A percentile compares a stretch with the other conserved stretches of the same genome.
Conservation (phyloP, 92 coral and sea anemone species). For the Isaurus tuberculatus region DNA sequence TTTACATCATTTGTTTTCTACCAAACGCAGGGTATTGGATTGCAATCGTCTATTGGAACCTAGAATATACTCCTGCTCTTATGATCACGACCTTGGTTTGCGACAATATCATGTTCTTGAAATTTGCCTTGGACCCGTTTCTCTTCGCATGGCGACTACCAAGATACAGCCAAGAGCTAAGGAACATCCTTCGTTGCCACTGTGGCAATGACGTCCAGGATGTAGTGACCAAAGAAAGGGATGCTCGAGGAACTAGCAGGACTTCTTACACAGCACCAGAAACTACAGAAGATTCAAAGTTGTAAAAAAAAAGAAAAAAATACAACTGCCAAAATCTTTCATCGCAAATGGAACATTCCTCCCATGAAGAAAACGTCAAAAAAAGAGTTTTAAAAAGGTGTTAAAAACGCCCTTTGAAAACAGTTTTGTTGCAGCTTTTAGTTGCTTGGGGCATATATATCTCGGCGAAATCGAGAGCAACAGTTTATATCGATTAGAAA, state of each 20-base stretch:
- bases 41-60: constrained; percentile 12
- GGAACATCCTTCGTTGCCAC: constrained; percentile 16
- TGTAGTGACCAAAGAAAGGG: neutral
- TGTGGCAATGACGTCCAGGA: constrained; percentile 14
- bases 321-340: neutral
- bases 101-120: constrained; percentile 21
- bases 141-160: constrained; percentile 43
- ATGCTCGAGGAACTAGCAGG: neutral
- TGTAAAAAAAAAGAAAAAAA: neutral
- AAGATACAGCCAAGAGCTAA: constrained; percentile 32
- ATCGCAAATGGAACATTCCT: neutral
- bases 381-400: neutral
- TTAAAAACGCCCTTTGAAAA: too few relatives aligned
- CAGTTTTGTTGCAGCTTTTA: too few relatives aligned
- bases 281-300: constrained; percentile 24
- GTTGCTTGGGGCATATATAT: too few relatives aligned
- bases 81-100: constrained; percentile 25
- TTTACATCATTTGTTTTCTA: constrained; percentile 29
- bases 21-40: constrained; percentile 47
- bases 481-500: too few relatives aligned
- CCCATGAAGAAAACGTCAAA: neutral
- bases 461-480: too few relatives aligned
- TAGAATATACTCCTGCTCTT: neutral
- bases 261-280: neutral
- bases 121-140: constrained; percentile 39